Evolutionary conservation across 2,113 vertebrate species (phyloP).

Genomic region (Myotis yumanensis): DNA sequence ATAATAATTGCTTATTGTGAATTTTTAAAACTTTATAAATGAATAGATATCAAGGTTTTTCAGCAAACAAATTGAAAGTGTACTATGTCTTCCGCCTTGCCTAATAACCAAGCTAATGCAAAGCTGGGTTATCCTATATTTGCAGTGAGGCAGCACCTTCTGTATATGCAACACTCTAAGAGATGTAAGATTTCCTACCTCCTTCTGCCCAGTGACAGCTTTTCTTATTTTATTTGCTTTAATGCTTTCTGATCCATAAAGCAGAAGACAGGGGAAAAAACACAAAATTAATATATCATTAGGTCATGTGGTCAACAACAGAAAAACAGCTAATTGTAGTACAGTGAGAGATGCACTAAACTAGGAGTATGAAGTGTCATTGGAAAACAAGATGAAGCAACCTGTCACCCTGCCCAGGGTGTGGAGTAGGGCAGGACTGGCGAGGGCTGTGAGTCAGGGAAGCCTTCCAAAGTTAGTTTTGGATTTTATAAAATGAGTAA

Average conservation of each 20-base stretch:
- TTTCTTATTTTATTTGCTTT: conserved; percentile 49
- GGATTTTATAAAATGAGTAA: not conserved
- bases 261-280: not conserved
- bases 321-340: conserved; percentile 33
- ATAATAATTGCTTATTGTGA: conserved; percentile 17
- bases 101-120: conserved; percentile 6
- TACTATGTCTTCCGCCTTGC: conserved; percentile 23
- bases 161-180: not conserved
- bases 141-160: not conserved
- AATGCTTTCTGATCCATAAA: not conserved
- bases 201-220: not conserved
- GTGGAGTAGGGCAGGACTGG: not conserved
- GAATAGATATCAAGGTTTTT: not conserved
- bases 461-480: not conserved
- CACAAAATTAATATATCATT: conserved; percentile 35
- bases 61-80: conserved; percentile 31
- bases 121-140: not conserved
- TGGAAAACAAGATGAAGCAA: conserved; percentile 44
- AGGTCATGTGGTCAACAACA: not conserved
- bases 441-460: not conserved
- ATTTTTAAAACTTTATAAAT: conserved; percentile 17
- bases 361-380: not conserved
- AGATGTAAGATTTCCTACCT: not conserved
- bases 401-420: not conserved
- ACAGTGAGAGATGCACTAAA: conserved; percentile 53